These are phyloP conservation scores for Columba guinea DNA, from an alignment of 2,797 vertebrate genomes.

Conservation along the genomic window DNA sequence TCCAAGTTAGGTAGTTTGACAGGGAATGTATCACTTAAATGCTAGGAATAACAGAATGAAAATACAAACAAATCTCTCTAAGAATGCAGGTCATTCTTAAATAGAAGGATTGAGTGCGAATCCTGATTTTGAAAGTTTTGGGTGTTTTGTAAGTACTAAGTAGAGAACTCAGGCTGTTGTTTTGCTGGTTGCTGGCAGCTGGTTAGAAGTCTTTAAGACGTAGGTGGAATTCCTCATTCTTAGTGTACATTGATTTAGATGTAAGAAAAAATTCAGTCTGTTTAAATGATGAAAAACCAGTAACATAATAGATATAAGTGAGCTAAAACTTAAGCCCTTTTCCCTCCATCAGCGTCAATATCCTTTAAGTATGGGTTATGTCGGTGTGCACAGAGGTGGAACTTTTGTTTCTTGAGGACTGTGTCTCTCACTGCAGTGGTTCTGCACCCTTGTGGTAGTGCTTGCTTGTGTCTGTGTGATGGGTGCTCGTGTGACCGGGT, in stretches of 20 bases:
- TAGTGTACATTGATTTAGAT: background rate
- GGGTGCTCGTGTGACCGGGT: background rate
- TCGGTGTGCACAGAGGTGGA: background rate
- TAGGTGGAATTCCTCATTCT: background rate
- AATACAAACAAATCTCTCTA: background rate
- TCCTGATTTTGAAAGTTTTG: background rate
- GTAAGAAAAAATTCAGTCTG: background rate
- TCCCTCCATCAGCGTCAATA: background rate
- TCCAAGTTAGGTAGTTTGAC: background rate
- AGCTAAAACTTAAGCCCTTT: background rate
- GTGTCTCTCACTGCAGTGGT: background rate
- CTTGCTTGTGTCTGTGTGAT: background rate
- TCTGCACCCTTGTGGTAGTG: background rate
- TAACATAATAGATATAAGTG: fast-evolving
- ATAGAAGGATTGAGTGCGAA: background rate
- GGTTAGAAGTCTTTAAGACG: background rate
- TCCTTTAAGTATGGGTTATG: background rate
- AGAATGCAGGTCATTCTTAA: background rate
- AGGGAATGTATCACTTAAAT: background rate
- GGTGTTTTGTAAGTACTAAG: background rate
- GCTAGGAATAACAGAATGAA: background rate
- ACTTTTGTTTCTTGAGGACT: background rate
- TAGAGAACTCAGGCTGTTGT: background rate
- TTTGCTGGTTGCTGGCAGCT: background rate
- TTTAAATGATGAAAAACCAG: background rate